phyloP scores from a whole-genome alignment of 1,140 invertebrate genomes.

The Meloidogyne exigua region DNA sequence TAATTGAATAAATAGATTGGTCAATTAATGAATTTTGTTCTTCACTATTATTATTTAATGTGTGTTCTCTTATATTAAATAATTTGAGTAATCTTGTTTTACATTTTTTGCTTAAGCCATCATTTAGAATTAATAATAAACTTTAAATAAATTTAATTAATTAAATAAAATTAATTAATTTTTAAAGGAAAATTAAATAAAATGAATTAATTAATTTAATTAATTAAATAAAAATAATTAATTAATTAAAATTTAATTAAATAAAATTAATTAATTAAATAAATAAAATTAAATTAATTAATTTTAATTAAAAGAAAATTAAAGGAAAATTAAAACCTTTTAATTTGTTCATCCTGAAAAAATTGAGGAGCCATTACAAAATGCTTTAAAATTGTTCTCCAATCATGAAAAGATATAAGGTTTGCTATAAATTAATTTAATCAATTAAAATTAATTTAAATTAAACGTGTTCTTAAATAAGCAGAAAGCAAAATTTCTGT shows the following conservation, averaged over 20 bases:
- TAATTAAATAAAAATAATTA: too few species aligned
- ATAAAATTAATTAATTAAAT: too few species aligned
- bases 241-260: too few species aligned
- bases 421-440: neutral
- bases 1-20: constrained; percentile 10
- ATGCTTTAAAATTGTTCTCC: constrained; percentile 28
- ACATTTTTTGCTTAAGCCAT: neutral
- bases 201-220: too few species aligned
- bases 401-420: constrained; percentile 22
- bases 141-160: neutral
- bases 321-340: constrained; percentile 18
- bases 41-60: neutral
- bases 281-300: too few species aligned
- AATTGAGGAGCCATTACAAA: constrained; percentile 31
- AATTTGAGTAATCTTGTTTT: constrained; percentile 7
- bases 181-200: too few species aligned
- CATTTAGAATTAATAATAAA: constrained; percentile 9
- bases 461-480: constrained; percentile 11
- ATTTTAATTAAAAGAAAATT: too few species aligned
- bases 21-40: constrained; percentile 2
- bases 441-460: neutral
- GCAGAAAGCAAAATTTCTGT: constrained; percentile 14
- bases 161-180: neutral
- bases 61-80: constrained; percentile 19
- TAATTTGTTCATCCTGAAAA: constrained; percentile 29